Evolutionary conservation across 2,113 vertebrate genomes (phyloP).

Genomic region (Pteropus alecto): DNA sequence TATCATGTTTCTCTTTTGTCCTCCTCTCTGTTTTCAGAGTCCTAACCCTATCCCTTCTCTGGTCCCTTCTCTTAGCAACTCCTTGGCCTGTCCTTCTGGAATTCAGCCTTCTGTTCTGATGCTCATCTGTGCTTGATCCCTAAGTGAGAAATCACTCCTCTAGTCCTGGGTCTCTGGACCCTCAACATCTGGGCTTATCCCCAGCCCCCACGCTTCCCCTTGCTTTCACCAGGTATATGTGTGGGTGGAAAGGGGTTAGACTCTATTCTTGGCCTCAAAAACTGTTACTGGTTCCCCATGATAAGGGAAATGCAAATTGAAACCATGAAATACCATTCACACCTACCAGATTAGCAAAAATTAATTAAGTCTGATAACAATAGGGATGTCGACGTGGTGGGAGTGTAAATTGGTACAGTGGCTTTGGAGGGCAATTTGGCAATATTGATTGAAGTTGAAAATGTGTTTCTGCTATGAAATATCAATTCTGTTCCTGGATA

Average conservation of each 20-base stretch:
- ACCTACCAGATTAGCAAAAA: constrained; percentile 59
- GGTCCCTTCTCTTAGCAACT: background rate
- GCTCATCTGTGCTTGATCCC: background rate
- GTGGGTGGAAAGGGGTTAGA: background rate
- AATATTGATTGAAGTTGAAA: background rate
- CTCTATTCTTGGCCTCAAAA: constrained; percentile 24
- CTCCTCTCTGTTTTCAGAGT: background rate
- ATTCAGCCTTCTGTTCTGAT: background rate
- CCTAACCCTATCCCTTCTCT: background rate
- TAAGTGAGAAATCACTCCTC: background rate
- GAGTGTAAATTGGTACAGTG: constrained; percentile 25
- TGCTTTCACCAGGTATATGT: background rate
- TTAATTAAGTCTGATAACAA: constrained; percentile 60
- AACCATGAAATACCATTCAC: constrained; percentile 43
- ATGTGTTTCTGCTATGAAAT: background rate
- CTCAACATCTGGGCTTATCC: background rate
- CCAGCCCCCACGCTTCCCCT: background rate
- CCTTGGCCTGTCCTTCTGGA: background rate
- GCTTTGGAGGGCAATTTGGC: constrained; percentile 33
- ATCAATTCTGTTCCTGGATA: background rate
- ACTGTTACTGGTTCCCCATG: constrained; percentile 32
- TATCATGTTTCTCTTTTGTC: background rate
- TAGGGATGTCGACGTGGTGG: constrained; percentile 28
- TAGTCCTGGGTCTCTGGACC: background rate
- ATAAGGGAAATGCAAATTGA: constrained; percentile 63